Evolutionary conservation across 30 jellyfish, hydroid and myxozoan genomes (phyloP), one percentile per base, ranked within the genome.

Genomic region (Morbakka virulenta): DNA sequence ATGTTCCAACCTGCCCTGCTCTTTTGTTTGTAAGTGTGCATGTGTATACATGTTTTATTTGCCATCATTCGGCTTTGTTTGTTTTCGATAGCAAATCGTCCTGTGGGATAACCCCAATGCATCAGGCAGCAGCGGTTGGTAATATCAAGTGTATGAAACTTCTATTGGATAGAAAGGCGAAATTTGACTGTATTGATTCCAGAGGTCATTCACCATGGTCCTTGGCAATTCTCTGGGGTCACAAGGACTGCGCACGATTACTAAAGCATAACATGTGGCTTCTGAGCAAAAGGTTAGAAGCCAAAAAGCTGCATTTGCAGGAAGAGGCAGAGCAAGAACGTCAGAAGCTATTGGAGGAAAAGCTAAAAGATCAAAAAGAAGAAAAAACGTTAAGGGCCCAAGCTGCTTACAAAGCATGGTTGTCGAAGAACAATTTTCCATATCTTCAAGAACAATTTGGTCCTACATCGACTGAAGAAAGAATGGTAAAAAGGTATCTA

Each of bases 61-160:
- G n/a, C n/a, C n/a, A n/a, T n/a, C n/a, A n/a, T n/a, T n/a, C n/a
- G n/a, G n/a, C n/a, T n/a, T n/a, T n/a, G n/a, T n/a, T 17, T 48
- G 26, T 4, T 47, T 11, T 72, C 52, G 32, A 23, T 30, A 82
- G 94, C 28, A 33, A 53, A 21, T 69, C 94, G n/a, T 30, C 23
- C 25, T 69, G 28, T 33, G 94, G 94, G 12, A 48, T 82, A 1
- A 82, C 94, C 13, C 94, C 94, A 30, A 82, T 82, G 94, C 94
- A 82, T 32, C 94, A 82, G 62, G 94, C 94, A 2, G 85, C 94
- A 27, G 94, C 94, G 0, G 53, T 81, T 28, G 94, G 94, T 30
- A 82, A 82, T 64, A 83, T 82, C 22, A 51, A 50, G 11, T 82
- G 94, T 41, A 48, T 82, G 57, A 63, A 70, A 49, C 25, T 77